These are phyloP conservation scores for Lophura swinhoii DNA, from an alignment of 2,797 vertebrate species.

Conservation along the genomic window DNA sequence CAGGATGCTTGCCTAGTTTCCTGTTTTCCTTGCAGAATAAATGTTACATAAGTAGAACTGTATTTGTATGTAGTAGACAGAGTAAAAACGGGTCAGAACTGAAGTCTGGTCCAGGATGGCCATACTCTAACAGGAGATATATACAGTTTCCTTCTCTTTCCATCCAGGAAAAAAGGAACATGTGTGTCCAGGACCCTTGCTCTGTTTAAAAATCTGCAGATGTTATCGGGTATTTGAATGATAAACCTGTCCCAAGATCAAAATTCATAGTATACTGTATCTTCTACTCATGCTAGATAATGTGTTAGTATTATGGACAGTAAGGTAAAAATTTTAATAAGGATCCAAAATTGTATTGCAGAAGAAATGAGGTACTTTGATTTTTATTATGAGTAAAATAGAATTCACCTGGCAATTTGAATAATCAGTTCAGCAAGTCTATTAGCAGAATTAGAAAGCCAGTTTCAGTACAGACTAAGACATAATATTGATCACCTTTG, in stretches of 20 bases:
- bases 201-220: neutral
- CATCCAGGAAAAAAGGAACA: neutral
- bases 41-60: neutral
- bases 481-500: neutral
- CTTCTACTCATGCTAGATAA: neutral
- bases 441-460: neutral
- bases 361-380: neutral
- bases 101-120: neutral
- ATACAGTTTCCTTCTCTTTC: neutral
- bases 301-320: neutral
- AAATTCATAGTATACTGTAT: neutral
- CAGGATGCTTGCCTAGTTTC: neutral
- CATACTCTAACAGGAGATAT: neutral
- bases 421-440: neutral
- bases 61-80: neutral
- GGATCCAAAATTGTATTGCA: neutral
- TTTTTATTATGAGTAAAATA: neutral
- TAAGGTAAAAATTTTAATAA: neutral
- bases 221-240: neutral
- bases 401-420: neutral
- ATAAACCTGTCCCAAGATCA: neutral
- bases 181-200: fast-evolving
- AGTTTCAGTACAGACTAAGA: neutral
- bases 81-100: neutral
- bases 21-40: neutral